These are phyloP conservation scores for Aeoliscus strigatus DNA, from an alignment of 2,797 vertebrate genomes.

Conservation along the genomic window DNA sequence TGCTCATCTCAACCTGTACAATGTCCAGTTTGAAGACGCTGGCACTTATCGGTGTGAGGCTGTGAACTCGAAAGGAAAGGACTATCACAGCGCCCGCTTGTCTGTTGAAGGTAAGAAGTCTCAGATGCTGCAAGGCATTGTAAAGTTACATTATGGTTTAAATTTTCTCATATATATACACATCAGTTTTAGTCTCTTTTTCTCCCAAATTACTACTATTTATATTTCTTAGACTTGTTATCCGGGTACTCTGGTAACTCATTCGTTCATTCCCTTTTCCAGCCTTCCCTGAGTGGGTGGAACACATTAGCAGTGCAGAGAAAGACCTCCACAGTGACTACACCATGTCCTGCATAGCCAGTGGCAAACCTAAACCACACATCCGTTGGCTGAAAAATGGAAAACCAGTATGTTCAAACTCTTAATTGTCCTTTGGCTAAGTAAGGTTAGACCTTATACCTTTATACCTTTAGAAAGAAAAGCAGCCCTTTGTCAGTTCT, in stretches of 20 bases:
- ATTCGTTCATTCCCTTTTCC: slow-evolving; percentile 16
- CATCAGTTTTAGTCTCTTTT: too few relatives aligned
- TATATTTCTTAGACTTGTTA: too few relatives aligned
- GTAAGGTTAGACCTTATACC: too few relatives aligned
- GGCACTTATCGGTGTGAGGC: slow-evolving; percentile 90
- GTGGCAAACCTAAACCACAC: slow-evolving; percentile 85
- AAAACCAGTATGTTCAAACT: slow-evolving; percentile 63
- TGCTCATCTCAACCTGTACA: slow-evolving; percentile 85
- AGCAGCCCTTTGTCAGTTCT: slow-evolving; percentile 1
- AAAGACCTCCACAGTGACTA: slow-evolving; percentile 85
- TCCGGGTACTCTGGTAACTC: background rate
- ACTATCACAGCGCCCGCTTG: slow-evolving; percentile 81
- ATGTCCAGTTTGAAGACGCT: slow-evolving; percentile 87
- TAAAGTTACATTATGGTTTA: too few relatives aligned
- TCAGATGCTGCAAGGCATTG: too few relatives aligned
- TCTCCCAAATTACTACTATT: too few relatives aligned
- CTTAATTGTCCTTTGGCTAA: slow-evolving; percentile 13
- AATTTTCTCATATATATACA: too few relatives aligned
- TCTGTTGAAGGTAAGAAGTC: slow-evolving; percentile 84
- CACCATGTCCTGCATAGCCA: slow-evolving; percentile 86
- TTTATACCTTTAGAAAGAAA: slow-evolving; percentile 2
- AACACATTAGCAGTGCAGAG: slow-evolving; percentile 88
- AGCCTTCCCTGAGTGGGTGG: slow-evolving; percentile 92
- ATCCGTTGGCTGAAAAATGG: slow-evolving; percentile 92
- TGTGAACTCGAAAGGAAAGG: slow-evolving; percentile 87